Evolutionary conservation across 2,888 invertebrate species (phyloP).

Genomic region (Nasonia oneida): DNA sequence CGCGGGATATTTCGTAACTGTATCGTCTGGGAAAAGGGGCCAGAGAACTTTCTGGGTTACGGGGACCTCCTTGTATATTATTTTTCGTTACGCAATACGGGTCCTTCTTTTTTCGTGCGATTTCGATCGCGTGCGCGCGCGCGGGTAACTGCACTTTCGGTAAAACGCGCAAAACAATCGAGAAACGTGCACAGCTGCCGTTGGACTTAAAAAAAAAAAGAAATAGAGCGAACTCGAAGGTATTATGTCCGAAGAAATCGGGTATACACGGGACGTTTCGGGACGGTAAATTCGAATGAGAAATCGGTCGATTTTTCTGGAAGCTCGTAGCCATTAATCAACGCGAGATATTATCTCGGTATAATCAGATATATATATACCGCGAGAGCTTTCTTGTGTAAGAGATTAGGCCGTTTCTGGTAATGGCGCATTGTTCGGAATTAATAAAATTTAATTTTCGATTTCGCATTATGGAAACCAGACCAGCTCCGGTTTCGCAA

Average conservation of each 20-base stretch:
- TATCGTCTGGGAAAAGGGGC: background rate
- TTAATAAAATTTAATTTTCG: constrained; percentile 3
- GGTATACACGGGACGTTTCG: background rate
- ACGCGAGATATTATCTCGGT: background rate
- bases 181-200: background rate
- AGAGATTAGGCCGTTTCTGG: background rate
- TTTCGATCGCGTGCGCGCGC: background rate
- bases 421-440: background rate
- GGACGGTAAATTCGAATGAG: background rate
- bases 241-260: background rate
- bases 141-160: background rate
- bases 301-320: background rate
- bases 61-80: background rate
- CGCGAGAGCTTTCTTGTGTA: background rate
- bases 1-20: background rate
- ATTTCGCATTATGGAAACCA: background rate
- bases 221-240: background rate
- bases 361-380: background rate
- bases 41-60: background rate
- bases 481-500: background rate
- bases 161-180: background rate
- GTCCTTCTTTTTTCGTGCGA: background rate
- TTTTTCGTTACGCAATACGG: background rate
- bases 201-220: background rate
- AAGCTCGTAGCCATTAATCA: background rate